A percentile compares a stretch with the other conserved stretches of the same genome.
phyloP scores from a whole-genome alignment of 2,113 vertebrate species.

The Synchiropus splendidus region DNA sequence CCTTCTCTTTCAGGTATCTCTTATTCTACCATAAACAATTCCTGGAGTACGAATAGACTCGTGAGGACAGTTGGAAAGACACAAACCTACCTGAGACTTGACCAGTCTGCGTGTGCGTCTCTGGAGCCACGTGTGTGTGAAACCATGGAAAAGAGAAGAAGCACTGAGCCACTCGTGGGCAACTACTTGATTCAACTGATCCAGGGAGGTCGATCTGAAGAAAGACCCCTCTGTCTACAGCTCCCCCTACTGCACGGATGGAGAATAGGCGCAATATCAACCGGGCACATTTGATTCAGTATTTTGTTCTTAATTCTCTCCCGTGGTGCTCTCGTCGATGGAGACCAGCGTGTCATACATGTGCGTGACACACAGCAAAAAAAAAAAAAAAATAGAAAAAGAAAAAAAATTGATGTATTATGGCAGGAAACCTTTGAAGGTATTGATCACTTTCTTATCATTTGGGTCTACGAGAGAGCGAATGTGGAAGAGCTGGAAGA shows the following conservation, averaged over 20 bases:
- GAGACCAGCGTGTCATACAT: slow-evolving; percentile 59
- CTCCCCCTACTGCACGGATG: slow-evolving; percentile 35
- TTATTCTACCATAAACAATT: slow-evolving; percentile 98
- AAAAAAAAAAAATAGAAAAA: slow-evolving; percentile 4
- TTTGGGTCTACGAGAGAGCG: too few species aligned
- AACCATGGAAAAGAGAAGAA: slow-evolving; percentile 62
- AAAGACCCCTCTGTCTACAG: slow-evolving; percentile 10
- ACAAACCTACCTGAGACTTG: too few species aligned
- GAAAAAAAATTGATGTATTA: slow-evolving; percentile 55
- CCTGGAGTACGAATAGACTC: slow-evolving; percentile 86
- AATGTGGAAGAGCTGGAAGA: slow-evolving; percentile 35
- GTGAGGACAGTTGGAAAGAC: too few species aligned
- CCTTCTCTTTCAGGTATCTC: slow-evolving; percentile 67
- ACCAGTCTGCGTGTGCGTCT: not conserved
- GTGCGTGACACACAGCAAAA: slow-evolving; percentile 69
- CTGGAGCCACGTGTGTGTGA: slow-evolving; percentile 56
- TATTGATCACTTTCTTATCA: slow-evolving; percentile 67
- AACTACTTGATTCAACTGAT: slow-evolving; percentile 81
- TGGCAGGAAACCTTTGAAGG: slow-evolving; percentile 65
- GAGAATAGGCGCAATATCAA: slow-evolving; percentile 40
- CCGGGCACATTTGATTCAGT: slow-evolving; percentile 72
- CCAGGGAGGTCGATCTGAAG: slow-evolving; percentile 49
- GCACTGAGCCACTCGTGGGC: slow-evolving; percentile 77
- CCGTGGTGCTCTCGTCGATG: slow-evolving; percentile 70
- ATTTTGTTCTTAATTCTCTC: slow-evolving; percentile 15